Evolutionary conservation across 2,888 invertebrate species (phyloP).

Genomic region (Ormyrus labotus): DNA sequence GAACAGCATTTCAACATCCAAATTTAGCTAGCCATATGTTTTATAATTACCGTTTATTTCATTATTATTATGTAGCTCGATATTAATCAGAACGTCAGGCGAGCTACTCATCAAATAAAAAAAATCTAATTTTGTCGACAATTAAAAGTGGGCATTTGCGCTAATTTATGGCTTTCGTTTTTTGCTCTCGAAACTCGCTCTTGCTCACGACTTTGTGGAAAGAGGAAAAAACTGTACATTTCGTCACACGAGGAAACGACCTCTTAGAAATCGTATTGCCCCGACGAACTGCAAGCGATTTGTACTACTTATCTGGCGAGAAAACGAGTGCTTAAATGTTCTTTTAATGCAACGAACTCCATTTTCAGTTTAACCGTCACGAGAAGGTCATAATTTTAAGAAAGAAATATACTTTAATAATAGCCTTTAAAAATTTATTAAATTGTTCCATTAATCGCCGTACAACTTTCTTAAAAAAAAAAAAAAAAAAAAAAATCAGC

Average conservation of each 20-base stretch:
- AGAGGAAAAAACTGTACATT: conserved; percentile 53
- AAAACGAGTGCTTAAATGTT: too few relatives aligned
- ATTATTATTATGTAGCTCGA: not conserved
- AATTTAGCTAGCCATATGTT: not conserved
- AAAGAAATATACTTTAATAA: too few relatives aligned
- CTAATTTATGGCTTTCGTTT: conserved; percentile 21
- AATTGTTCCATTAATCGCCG: too few relatives aligned
- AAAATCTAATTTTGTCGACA: conserved; percentile 18
- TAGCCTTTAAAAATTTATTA: too few relatives aligned
- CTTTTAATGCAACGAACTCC: too few relatives aligned
- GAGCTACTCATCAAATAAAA: conserved; percentile 19
- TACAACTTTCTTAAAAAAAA: too few relatives aligned
- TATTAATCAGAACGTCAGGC: not conserved
- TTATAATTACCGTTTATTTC: conserved; percentile 9
- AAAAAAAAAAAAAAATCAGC: too few relatives aligned
- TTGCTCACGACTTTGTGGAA: not conserved
- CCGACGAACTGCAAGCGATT: conserved; percentile 42
- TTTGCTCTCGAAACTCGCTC: conserved; percentile 25
- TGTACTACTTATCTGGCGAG: conserved; percentile 7
- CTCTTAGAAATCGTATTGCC: conserved; percentile 58
- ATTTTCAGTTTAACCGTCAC: too few relatives aligned
- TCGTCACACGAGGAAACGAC: conserved; percentile 66
- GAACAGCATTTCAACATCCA: not conserved
- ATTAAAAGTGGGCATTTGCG: conserved; percentile 28
- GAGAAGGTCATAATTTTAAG: too few relatives aligned